A percentile compares a stretch with the other conserved stretches of the same genome.
Evolutionary conservation across 1,140 invertebrate genomes (phyloP).

Genomic region (Saccostrea echinata): DNA sequence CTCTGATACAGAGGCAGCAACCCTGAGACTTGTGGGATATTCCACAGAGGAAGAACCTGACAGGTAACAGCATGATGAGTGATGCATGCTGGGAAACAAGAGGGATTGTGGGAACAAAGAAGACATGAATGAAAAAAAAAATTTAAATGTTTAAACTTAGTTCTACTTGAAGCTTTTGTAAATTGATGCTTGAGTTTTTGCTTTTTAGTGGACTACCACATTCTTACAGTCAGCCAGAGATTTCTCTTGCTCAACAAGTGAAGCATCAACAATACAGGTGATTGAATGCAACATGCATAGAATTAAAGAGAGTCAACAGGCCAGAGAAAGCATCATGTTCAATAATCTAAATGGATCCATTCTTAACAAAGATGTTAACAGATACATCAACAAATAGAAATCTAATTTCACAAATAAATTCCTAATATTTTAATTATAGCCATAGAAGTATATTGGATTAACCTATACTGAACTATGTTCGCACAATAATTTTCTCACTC

Average conservation of each 20-base stretch:
- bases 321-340: neutral
- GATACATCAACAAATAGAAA: neutral
- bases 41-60: conserved; percentile 63
- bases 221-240: conserved; percentile 56
- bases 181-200: neutral
- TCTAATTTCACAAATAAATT: conserved; percentile 14
- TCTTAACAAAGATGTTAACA: neutral
- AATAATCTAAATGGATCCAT: neutral
- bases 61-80: conserved; percentile 48
- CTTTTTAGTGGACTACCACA: conserved; percentile 4
- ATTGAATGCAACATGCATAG: conserved; percentile 1
- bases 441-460: neutral
- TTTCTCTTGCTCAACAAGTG: conserved; percentile 62
- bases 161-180: neutral
- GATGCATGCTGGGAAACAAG: conserved; percentile 17
- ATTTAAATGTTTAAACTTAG: neutral
- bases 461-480: neutral
- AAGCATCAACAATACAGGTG: conserved; percentile 68
- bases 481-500: neutral
- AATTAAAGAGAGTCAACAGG: neutral
- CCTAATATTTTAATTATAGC: neutral
- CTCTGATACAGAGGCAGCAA: conserved; percentile 72
- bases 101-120: neutral
- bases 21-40: conserved; percentile 66
- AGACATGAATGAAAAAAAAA: neutral